Evolutionary conservation across 2,888 invertebrate species (phyloP).

Genomic region (Agrilus cyanescens): DNA sequence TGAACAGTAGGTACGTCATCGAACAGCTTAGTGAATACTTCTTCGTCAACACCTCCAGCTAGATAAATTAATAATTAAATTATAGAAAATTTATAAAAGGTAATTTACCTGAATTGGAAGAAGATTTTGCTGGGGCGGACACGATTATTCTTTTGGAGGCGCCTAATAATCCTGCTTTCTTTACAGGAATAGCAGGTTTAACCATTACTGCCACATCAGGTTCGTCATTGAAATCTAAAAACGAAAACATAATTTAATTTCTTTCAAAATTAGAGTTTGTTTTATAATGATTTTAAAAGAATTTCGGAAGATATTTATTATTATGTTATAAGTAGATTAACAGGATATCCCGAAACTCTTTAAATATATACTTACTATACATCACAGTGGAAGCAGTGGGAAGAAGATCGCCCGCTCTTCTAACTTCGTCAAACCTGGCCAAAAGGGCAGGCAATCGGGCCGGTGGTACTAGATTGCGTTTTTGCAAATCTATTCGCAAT

Average conservation of each 20-base stretch:
- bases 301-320: no score
- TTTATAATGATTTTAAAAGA: no score
- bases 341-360: neutral
- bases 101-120: slow-evolving; percentile 20
- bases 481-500: slow-evolving; percentile 67
- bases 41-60: slow-evolving; percentile 83
- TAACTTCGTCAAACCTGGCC: slow-evolving; percentile 78
- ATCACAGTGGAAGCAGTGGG: slow-evolving; percentile 48
- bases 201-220: slow-evolving; percentile 34
- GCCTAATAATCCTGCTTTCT: slow-evolving; percentile 26
- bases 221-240: slow-evolving; percentile 30
- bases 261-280: no score
- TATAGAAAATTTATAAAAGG: slow-evolving; percentile 6
- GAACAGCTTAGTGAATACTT: slow-evolving; percentile 76
- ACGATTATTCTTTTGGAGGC: slow-evolving; percentile 35
- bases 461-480: slow-evolving; percentile 67
- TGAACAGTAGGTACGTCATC: slow-evolving; percentile 71
- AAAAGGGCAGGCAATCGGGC: slow-evolving; percentile 58
- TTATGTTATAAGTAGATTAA: no score
- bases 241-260: neutral
- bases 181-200: slow-evolving; percentile 35
- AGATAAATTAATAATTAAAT: slow-evolving; percentile 11
- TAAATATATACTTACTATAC: slow-evolving; percentile 25
- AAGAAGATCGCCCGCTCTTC: slow-evolving; percentile 64
- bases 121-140: slow-evolving; percentile 8